Conservation (phyloP, 92 coral and sea anemone genomes). For the Zoanthus sociatus region DNA sequence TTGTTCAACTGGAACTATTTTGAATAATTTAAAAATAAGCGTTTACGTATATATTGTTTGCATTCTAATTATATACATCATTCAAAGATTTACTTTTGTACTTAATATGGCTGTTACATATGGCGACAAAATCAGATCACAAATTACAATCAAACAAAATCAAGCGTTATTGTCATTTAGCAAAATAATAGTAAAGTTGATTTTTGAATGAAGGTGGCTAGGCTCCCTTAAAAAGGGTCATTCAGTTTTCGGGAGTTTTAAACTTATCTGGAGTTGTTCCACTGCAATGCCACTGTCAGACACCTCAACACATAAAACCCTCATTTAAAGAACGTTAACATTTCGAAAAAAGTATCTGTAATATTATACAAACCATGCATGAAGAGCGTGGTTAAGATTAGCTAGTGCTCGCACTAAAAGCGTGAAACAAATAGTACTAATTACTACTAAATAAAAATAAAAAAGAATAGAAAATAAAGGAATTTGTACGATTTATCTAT, state of each 20-base stretch:
- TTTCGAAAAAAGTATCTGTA: slow-evolving; percentile 30
- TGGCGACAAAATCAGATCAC: not conserved
- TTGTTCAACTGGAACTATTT: slow-evolving; percentile 10
- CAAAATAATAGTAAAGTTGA: slow-evolving; percentile 12
- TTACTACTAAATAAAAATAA: not conserved
- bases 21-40: slow-evolving; percentile 8
- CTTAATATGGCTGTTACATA: slow-evolving; percentile 8
- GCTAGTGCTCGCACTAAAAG: slow-evolving; percentile 33
- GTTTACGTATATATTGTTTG: slow-evolving; percentile 9
- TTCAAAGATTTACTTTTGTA: not conserved
- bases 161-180: not conserved
- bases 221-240: slow-evolving; percentile 31
- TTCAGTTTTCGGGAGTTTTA: slow-evolving; percentile 31
- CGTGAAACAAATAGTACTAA: not conserved
- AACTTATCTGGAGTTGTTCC: slow-evolving; percentile 30
- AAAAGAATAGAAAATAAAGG: slow-evolving; percentile 1
- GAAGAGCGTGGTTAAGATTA: slow-evolving; percentile 32
- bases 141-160: not conserved
- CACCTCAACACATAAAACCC: slow-evolving; percentile 32
- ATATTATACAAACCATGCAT: slow-evolving; percentile 21
- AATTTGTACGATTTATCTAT: slow-evolving; percentile 1
- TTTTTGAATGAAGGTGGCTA: slow-evolving; percentile 31
- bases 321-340: slow-evolving; percentile 30
- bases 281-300: slow-evolving; percentile 33
- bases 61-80: slow-evolving; percentile 18